A percentile compares a stretch with the other conserved stretches of the same genome.
Evolutionary conservation across 2,888 invertebrate genomes (phyloP).

Genomic region (Deilephila elpenor): DNA sequence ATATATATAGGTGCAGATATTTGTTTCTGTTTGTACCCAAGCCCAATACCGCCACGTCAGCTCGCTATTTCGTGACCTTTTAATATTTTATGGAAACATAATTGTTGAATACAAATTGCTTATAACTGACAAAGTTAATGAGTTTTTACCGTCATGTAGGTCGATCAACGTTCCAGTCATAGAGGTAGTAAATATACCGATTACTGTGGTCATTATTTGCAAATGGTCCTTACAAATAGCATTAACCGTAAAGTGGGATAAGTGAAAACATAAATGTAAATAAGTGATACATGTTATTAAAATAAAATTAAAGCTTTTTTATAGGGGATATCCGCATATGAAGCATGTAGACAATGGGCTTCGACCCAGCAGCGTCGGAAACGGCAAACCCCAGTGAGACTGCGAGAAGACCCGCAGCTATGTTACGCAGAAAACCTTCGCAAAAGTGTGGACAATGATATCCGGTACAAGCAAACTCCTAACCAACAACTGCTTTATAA

Average conservation of each 20-base stretch:
- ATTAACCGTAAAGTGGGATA: background rate
- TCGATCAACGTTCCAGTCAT: background rate
- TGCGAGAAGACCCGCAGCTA: slow-evolving; percentile 87
- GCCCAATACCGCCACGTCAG: background rate
- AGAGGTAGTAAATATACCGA: background rate
- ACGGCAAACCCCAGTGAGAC: slow-evolving; percentile 84
- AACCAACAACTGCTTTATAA: slow-evolving; percentile 84
- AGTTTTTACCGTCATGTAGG: background rate
- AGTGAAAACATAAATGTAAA: background rate
- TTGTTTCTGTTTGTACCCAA: background rate
- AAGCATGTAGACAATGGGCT: slow-evolving; percentile 62
- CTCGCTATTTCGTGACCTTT: slow-evolving; percentile 26
- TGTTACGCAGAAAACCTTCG: slow-evolving; percentile 86
- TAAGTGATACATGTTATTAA: background rate
- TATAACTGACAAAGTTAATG: slow-evolving; percentile 17
- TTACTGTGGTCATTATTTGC: background rate
- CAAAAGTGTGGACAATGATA: slow-evolving; percentile 88
- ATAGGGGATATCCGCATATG: slow-evolving; percentile 66
- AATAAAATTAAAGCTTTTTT: slow-evolving; percentile 12
- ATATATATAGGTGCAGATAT: background rate
- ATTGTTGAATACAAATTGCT: slow-evolving; percentile 28
- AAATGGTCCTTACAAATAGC: too few species aligned
- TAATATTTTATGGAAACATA: slow-evolving; percentile 21
- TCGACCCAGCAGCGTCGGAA: slow-evolving; percentile 64
- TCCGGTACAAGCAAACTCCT: slow-evolving; percentile 86